phyloP scores from a whole-genome alignment of 2,113 vertebrate species.

The Rhinolophus sinicus region DNA sequence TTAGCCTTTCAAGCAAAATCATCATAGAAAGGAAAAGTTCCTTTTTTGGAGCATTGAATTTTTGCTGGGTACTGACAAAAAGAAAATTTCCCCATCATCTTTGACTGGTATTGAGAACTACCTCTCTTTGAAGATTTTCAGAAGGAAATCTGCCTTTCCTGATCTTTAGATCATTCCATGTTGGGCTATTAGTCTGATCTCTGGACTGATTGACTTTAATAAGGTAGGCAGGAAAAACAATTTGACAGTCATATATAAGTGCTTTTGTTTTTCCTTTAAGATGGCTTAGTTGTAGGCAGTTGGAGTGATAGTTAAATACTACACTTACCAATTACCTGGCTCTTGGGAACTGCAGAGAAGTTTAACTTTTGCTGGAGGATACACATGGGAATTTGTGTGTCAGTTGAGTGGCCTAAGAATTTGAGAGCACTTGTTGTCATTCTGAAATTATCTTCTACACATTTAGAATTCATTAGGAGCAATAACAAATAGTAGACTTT shows the following conservation, averaged over 20 bases:
- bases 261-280: not conserved
- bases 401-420: not conserved
- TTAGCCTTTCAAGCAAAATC: not conserved
- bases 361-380: not conserved
- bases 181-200: accelerated
- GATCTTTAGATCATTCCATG: not conserved
- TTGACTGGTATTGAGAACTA: not conserved
- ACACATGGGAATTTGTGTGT: not conserved
- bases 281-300: not conserved
- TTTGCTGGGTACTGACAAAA: not conserved
- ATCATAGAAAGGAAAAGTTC: not conserved
- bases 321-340: not conserved
- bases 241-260: not conserved
- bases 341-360: slow-evolving; percentile 31
- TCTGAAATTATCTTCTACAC: not conserved
- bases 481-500: not conserved
- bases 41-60: not conserved
- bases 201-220: not conserved
- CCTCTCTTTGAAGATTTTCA: not conserved
- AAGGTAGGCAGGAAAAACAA: not conserved
- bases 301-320: not conserved
- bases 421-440: not conserved
- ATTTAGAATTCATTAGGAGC: slow-evolving; percentile 9
- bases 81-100: not conserved
- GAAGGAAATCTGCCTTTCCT: not conserved